Base-by-base conservation (phyloP, 1,140 invertebrate species). In the Wasmannia auropunctata region DNA sequence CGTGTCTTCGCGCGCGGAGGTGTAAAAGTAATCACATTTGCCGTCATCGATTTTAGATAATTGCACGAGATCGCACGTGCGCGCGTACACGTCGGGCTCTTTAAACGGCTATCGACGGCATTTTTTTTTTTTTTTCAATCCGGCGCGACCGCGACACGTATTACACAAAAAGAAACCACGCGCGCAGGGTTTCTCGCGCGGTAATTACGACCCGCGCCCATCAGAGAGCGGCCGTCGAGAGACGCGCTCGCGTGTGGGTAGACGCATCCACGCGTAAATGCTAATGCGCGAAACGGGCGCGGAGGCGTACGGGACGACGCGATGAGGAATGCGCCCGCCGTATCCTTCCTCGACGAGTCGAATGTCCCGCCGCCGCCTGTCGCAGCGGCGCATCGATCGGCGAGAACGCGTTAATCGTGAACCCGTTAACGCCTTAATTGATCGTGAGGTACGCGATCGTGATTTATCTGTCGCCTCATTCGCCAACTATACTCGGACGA, bases 401-500 rank as follows among this genome's bases (percentile, higher is more conserved):
- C 25, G 8, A 22, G 56, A 40, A 19, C 49, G n/a, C 70, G 56
- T 76, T 76, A 62, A 76, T 76, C 60, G 43, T 60, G 51, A n/a
- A 46, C 25, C 11, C 65, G 37, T 79, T 67, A 67, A 51, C 79
- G 49, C 51, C 40, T 72, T 81, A 81, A 81, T 81, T 81, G 79
- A 81, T 72, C 49, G 28, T 34, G 49, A 72, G 49, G 77, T 56
- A 43, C 22, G 63, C 7, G n/a, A n/a, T 69, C 43, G 65, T 58
- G 37, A 81, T 72, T 72, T 81, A 72, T 79, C 76, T 28, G 34
- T 22, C 77, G 37, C 4, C 6, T 58, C 6, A 62, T 40, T 16
- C 16, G 46, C 46, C 28, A 51, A 37, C 34, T 25, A n/a, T n/a
- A n/a, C n/a, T 7, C 43, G 22, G 28, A 34, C 58, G 19, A 28